A percentile compares a stretch with the other conserved stretches of the same genome.
These are phyloP conservation scores for Rhodeus uyekii DNA, from an alignment of 2,797 vertebrate genomes.

Conservation along the genomic window DNA sequence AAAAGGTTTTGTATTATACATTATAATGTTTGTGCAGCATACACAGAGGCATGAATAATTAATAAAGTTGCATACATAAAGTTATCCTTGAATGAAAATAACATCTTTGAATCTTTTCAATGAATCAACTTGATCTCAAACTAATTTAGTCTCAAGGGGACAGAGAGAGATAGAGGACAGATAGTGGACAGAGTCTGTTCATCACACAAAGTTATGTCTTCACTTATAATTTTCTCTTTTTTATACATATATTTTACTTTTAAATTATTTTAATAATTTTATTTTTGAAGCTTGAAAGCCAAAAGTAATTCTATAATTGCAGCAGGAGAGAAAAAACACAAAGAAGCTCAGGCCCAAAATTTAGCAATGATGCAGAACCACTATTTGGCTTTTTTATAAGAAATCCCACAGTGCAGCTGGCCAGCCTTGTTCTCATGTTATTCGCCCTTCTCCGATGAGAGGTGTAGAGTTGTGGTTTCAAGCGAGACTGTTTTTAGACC, in stretches of 20 bases:
- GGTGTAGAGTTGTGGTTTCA: conserved; percentile 28
- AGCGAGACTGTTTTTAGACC: conserved; percentile 29
- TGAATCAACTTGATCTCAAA: background rate
- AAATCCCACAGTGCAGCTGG: background rate
- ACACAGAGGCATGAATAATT: background rate
- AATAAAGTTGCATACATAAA: background rate
- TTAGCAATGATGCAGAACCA: conserved; percentile 35
- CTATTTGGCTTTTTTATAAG: conserved; percentile 12
- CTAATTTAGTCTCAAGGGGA: background rate
- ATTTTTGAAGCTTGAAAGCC: background rate
- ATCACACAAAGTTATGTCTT: background rate
- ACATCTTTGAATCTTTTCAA: background rate
- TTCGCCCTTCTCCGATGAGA: conserved; percentile 5
- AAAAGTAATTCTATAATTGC: background rate
- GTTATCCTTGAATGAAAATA: no score
- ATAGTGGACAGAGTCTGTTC: background rate
- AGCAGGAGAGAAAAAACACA: background rate
- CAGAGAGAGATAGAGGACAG: no score
- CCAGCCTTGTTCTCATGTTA: conserved; percentile 47
- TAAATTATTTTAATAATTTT: background rate
- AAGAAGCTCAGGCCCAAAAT: background rate
- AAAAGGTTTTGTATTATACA: background rate
- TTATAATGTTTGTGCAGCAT: background rate
- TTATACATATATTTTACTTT: background rate
- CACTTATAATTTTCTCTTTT: background rate